These are phyloP conservation scores for Melieria picta DNA, from an alignment of 2,888 invertebrate genomes.

Conservation along the genomic window DNA sequence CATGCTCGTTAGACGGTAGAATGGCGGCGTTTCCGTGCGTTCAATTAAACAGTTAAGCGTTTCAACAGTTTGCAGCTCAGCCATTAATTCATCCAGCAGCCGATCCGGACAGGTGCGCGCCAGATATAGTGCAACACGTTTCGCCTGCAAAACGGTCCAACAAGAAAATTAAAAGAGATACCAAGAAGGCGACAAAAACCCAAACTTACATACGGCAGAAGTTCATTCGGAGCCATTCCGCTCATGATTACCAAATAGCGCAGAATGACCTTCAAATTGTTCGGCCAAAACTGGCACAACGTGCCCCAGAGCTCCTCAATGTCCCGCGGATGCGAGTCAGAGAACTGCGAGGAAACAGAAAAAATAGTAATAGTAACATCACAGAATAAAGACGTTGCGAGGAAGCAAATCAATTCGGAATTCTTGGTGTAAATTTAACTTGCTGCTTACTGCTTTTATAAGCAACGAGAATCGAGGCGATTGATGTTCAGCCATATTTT, in stretches of 20 bases:
- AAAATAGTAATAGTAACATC: constrained; percentile 6
- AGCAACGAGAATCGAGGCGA: background rate
- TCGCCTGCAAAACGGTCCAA: constrained; percentile 74
- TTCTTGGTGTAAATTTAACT: background rate
- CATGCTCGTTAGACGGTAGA: constrained; percentile 93
- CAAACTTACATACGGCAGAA: constrained; percentile 86
- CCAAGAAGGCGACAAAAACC: too few relatives aligned
- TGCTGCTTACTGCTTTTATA: background rate
- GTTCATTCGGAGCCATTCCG: constrained; percentile 95
- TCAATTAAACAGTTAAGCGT: constrained; percentile 95
- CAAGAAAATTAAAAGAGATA: too few relatives aligned
- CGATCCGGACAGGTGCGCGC: constrained; percentile 92
- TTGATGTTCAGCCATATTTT: too few relatives aligned
- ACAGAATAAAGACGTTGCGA: background rate
- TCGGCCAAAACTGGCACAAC: constrained; percentile 94
- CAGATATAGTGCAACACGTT: constrained; percentile 92
- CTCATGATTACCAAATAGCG: constrained; percentile 96
- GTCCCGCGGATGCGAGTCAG: constrained; percentile 94
- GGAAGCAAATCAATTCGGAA: too few relatives aligned
- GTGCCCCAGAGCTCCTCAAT: constrained; percentile 97
- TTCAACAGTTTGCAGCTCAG: constrained; percentile 96
- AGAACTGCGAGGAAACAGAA: constrained; percentile 73
- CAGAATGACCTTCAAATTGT: constrained; percentile 95
- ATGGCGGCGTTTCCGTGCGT: constrained; percentile 97
- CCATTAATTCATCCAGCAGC: constrained; percentile 96